Base-by-base conservation (phyloP, 92 coral and sea anemone genomes). In the Nematostella vectensis region DNA sequence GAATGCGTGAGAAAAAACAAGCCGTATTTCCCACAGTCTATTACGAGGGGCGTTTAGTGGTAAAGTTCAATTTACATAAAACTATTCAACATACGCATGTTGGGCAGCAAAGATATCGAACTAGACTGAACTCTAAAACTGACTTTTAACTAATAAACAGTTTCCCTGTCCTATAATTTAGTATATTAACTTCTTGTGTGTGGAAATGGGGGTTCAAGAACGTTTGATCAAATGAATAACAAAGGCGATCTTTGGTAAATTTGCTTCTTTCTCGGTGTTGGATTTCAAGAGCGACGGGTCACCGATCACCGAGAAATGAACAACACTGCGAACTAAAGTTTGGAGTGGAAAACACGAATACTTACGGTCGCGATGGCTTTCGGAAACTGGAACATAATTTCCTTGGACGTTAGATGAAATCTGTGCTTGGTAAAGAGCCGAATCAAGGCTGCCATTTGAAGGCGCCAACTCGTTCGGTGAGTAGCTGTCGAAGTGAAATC, bases 311-410 rank as follows among this genome's bases (percentile, higher is more conserved):
- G 42, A 12, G 51, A 58, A 58, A 58, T 58, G 63, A 58, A 50
- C 63, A 58, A 58, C 63, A 11, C 51, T 10, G 51, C 51, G 18
- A 45, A 45, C 18, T 31, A 61, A 30, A 11, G 18, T 4, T 45
- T 22, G n/a, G n/a, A n/a, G n/a, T n/a, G n/a, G n/a, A n/a, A n/a
- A n/a, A n/a, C n/a, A n/a, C n/a, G n/a, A 15, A 3, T 47, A 83
- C 94, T 79, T 64, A 84, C 94, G 66, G 31, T 85, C 77, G 27
- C 49, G 68, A 1, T 76, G 83, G 57, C 69, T 83, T 48, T 84
- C 94, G 4, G 78, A 61, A 11, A 71, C 77, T 26, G 80, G 74
- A 1, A 82, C 72, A 38, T 67, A 80, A 27, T 72, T 80, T 15
- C 82, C 94, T 3, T 81, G 42, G 20, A 79, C 27, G 19, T 85